phyloP scores from a whole-genome alignment of 2,113 vertebrate genomes.

The Laticauda laticaudata region DNA sequence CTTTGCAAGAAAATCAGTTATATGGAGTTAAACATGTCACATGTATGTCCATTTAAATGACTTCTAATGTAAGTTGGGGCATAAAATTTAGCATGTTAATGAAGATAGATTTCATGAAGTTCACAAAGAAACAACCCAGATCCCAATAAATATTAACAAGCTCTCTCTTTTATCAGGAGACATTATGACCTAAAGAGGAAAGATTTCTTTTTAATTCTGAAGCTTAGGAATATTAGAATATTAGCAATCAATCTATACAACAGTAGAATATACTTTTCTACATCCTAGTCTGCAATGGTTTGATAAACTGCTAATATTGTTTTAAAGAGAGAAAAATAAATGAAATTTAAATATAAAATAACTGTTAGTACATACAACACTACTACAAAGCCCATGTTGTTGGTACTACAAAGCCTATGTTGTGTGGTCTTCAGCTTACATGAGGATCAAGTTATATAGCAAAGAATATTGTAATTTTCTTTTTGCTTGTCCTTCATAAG shows the following conservation, averaged over 20 bases:
- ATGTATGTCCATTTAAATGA: not conserved
- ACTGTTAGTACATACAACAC: not conserved
- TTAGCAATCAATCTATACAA: not conserved
- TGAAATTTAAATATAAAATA: not conserved
- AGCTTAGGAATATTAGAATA: not conserved
- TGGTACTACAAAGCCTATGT: too few species aligned
- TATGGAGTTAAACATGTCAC: not conserved
- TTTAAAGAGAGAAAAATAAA: not conserved
- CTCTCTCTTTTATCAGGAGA: not conserved
- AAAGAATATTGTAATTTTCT: not conserved
- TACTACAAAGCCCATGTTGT: not conserved
- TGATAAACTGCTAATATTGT: not conserved
- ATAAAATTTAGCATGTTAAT: not conserved
- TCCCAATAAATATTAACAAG: too few species aligned
- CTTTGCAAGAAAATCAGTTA: not conserved
- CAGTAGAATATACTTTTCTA: not conserved
- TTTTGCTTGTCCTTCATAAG: accelerated
- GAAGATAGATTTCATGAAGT: not conserved
- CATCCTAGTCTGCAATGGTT: not conserved
- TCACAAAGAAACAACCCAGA: too few species aligned
- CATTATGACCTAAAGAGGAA: not conserved
- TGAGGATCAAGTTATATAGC: not conserved
- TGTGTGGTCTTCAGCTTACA: not conserved
- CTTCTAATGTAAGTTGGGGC: not conserved
- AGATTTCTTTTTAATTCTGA: not conserved